Conservation (phyloP, 2,888 invertebrate species). For the Blera fallax region DNA sequence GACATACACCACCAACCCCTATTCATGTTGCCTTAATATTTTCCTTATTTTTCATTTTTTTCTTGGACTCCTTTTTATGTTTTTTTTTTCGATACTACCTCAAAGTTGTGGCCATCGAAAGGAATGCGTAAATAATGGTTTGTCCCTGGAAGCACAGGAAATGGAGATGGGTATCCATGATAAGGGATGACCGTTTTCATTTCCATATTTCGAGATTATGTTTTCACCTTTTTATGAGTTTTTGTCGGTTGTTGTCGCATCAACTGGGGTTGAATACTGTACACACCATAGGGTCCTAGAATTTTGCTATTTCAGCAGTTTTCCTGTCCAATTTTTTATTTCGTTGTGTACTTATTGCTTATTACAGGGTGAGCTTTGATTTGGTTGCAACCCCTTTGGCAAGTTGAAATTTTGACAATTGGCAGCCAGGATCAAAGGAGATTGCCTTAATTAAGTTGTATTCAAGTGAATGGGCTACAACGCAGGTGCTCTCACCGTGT, state of each 20-base stretch:
- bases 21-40: constrained; percentile 13
- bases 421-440: constrained; percentile 67
- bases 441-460: constrained; percentile 69
- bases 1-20: constrained; percentile 5
- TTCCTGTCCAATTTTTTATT: constrained; percentile 6
- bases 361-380: constrained; percentile 65
- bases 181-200: constrained; percentile 60
- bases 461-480: constrained; percentile 57
- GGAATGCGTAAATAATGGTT: constrained; percentile 65
- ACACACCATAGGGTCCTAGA: constrained; percentile 6
- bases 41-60: constrained; percentile 44
- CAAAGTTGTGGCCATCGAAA: constrained; percentile 64
- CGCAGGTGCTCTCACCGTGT: constrained; percentile 52
- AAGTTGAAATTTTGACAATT: constrained; percentile 59
- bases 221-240: constrained; percentile 72
- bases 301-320: constrained; percentile 53
- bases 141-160: constrained; percentile 39
- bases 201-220: constrained; percentile 71
- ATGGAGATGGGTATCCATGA: constrained; percentile 29
- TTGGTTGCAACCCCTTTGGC: constrained; percentile 67
- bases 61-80: constrained; percentile 6
- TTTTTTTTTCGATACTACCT: constrained; percentile 44
- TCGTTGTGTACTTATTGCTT: constrained; percentile 45
- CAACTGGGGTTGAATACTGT: background rate
- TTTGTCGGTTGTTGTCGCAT: constrained; percentile 41